phyloP scores from a whole-genome alignment of 2,113 vertebrate species.

The Tamias sibiricus region DNA sequence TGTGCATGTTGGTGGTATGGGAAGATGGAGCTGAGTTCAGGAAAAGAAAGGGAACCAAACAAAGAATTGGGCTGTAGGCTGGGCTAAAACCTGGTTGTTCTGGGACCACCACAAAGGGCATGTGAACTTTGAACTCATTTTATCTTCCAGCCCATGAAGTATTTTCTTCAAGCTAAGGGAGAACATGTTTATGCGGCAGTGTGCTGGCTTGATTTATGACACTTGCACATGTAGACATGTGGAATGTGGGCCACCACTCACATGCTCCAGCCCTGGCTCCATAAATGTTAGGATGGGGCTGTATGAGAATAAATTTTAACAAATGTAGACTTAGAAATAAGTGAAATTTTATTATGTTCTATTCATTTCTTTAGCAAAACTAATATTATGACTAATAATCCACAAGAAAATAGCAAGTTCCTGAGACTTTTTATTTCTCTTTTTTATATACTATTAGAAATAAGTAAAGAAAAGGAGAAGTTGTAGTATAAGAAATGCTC shows the following conservation, averaged over 20 bases:
- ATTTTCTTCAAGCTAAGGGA: background rate
- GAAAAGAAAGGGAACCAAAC: background rate
- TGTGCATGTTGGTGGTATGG: background rate
- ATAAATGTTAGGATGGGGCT: background rate
- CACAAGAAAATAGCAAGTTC: background rate
- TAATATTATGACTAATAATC: constrained; percentile 7
- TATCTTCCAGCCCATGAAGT: background rate
- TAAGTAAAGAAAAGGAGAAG: background rate
- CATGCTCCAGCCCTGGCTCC: background rate
- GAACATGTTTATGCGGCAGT: background rate
- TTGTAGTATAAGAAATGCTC: background rate
- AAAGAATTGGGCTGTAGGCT: background rate
- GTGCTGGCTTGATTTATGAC: background rate
- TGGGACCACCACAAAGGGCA: background rate
- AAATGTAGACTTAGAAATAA: constrained; percentile 15
- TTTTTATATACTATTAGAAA: constrained; percentile 4
- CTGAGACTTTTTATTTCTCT: background rate
- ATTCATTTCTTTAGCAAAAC: background rate
- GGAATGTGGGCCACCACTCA: background rate
- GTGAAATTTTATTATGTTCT: background rate
- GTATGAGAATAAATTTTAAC: background rate
- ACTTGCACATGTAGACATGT: background rate
- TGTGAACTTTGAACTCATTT: background rate
- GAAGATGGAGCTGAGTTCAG: background rate
- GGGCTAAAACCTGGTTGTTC: background rate